Conservation (phyloP, 2,797 vertebrate species). For the Pantherophis alleghaniensis region DNA sequence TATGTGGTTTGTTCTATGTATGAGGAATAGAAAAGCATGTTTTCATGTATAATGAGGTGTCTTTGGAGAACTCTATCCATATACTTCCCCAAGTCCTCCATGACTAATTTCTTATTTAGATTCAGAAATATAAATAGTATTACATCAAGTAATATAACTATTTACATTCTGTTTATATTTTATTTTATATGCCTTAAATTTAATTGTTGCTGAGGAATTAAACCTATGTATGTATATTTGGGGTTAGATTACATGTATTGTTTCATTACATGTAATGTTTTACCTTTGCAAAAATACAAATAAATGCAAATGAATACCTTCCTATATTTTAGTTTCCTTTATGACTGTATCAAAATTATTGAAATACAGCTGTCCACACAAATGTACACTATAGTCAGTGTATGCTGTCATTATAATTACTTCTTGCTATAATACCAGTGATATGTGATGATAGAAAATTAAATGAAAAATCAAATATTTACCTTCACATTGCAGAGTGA, state of each 20-base stretch:
- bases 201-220: background rate
- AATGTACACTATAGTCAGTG: background rate
- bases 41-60: background rate
- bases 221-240: background rate
- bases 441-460: constrained; percentile 2
- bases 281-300: background rate
- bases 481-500: background rate
- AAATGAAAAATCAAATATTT: background rate
- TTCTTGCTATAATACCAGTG: background rate
- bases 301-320: background rate
- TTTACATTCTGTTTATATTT: background rate
- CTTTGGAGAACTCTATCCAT: background rate
- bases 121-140: background rate
- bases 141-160: background rate
- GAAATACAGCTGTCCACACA: background rate
- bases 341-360: background rate
- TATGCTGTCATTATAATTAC: background rate
- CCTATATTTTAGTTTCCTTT: background rate
- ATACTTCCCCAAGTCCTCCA: background rate
- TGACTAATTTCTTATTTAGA: background rate
- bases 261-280: background rate
- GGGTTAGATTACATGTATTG: background rate
- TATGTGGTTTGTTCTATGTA: background rate
- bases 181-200: background rate
- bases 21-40: background rate